A percentile compares a stretch with the other conserved stretches of the same genome.
Evolutionary conservation across 2,113 vertebrate species (phyloP).

Genomic region (Varanus komodoensis): DNA sequence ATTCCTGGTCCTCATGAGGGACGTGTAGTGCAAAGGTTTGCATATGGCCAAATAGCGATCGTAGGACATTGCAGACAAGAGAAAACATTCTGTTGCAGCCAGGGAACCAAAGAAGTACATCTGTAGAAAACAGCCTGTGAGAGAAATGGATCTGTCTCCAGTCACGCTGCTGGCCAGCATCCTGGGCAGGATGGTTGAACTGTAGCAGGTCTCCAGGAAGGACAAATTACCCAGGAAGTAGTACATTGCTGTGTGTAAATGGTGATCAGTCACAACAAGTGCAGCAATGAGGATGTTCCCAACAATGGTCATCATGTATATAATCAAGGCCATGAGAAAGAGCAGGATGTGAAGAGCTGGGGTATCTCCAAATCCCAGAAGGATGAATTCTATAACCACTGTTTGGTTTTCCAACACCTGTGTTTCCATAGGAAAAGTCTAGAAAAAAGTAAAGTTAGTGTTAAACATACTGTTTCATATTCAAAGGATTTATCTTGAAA

Average conservation of each 20-base stretch:
- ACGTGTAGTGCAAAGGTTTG: constrained; percentile 24
- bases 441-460: background rate
- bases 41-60: constrained; percentile 59
- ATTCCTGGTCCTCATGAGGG: constrained; percentile 26
- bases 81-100: constrained; percentile 54
- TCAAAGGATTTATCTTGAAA: too few relatives aligned
- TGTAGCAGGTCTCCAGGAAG: constrained; percentile 6
- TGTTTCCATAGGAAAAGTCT: background rate
- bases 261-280: constrained; percentile 35
- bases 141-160: background rate
- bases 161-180: background rate
- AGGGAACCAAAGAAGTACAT: constrained; percentile 24
- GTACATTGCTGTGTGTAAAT: constrained; percentile 69
- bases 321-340: constrained; percentile 54
- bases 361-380: constrained; percentile 55
- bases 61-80: constrained; percentile 58
- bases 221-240: constrained; percentile 14
- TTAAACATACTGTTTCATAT: background rate
- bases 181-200: constrained; percentile 17
- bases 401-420: background rate
- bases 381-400: constrained; percentile 51
- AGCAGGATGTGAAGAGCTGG: constrained; percentile 33
- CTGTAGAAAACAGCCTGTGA: background rate
- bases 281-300: constrained; percentile 48
- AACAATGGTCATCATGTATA: constrained; percentile 20